A percentile compares a stretch with the other conserved stretches of the same genome.
phyloP scores from a whole-genome alignment of 2,888 invertebrate species.

The Tortricodes alternella region DNA sequence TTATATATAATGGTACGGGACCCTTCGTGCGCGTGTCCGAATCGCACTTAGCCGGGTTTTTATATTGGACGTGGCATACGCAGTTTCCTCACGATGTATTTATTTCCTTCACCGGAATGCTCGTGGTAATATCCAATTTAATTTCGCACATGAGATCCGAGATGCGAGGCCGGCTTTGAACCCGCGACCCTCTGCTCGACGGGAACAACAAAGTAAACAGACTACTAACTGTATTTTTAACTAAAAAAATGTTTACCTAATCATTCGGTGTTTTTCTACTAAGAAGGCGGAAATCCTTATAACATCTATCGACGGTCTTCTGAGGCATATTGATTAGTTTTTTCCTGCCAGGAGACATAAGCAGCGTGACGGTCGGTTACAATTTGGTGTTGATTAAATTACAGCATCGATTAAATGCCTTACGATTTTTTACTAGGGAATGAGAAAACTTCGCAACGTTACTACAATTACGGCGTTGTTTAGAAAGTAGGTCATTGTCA shows the following conservation, averaged over 20 bases:
- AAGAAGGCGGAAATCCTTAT: conserved; percentile 51
- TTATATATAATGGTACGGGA: too few species aligned
- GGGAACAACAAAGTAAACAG: too few species aligned
- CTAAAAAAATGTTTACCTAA: neutral
- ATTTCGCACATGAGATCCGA: too few species aligned
- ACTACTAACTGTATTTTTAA: too few species aligned
- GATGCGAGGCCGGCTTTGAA: too few species aligned
- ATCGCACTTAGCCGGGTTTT: too few species aligned
- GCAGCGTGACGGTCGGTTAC: conserved; percentile 23
- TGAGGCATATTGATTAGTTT: conserved; percentile 53
- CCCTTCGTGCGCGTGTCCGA: too few species aligned
- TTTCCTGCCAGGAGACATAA: conserved; percentile 36
- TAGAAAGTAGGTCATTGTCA: conserved; percentile 71
- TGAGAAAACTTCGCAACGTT: conserved; percentile 42
- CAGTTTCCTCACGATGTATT: too few species aligned
- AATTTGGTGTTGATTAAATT: conserved; percentile 14
- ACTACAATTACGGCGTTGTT: conserved; percentile 15
- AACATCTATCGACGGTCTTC: conserved; percentile 41
- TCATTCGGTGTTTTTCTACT: conserved; percentile 38
- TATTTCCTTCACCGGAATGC: too few species aligned
- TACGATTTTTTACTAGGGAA: conserved; percentile 28
- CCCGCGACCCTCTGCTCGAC: too few species aligned
- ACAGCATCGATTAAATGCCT: conserved; percentile 4
- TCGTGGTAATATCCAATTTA: too few species aligned
- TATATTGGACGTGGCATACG: too few species aligned